Evolutionary conservation across 1,140 invertebrate genomes (phyloP), one percentile per base, ranked within the genome.

Genomic region (Megathymus violae): DNA sequence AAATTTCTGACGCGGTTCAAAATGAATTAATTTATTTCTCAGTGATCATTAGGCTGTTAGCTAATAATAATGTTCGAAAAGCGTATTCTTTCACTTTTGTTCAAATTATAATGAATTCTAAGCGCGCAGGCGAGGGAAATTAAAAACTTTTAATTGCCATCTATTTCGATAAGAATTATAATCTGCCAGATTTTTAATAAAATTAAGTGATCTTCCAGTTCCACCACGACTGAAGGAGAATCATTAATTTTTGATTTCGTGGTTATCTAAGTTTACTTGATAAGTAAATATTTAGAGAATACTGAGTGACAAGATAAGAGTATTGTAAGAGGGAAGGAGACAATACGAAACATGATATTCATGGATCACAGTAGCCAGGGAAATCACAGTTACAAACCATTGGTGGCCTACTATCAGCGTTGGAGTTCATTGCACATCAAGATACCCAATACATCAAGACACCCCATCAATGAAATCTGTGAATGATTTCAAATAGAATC

Each of bases 131-230:
- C 19, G 51, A 25, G 40, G 41, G 43, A 58, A 46, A 43, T 44
- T 22, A 46, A 58, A 58, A 58, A 58, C 52, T 58, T 58, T 58
- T 58, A 58, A 58, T 58, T 58, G 52, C 52, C 40, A 44, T 56
- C 27, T 56, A 31, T 56, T 56, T 44, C 14, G 51, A 38, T 22
- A 19, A 43, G 50, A 52, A 52, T 52, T 25, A 41, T 52, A 52
- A 52, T 52, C 50, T 52, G 34, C 36, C 17, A 41, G 50, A 52
- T 52, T 52, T 52, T 52, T 52, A 52, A 41, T 52, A 36, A 40
- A 52, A 36, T 52, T 40, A 52, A 52, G 36, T 52, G 50, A 41
- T 52, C 36, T 40, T 9, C 2, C 50, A 52, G 50, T 51, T 16
- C 4, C 22, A 13, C 36, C 48, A 38, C 48, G 48, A 51, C n/a